These are phyloP conservation scores for Callorhinus ursinus DNA, from an alignment of 2,113 vertebrate species.

Conservation along the genomic window DNA sequence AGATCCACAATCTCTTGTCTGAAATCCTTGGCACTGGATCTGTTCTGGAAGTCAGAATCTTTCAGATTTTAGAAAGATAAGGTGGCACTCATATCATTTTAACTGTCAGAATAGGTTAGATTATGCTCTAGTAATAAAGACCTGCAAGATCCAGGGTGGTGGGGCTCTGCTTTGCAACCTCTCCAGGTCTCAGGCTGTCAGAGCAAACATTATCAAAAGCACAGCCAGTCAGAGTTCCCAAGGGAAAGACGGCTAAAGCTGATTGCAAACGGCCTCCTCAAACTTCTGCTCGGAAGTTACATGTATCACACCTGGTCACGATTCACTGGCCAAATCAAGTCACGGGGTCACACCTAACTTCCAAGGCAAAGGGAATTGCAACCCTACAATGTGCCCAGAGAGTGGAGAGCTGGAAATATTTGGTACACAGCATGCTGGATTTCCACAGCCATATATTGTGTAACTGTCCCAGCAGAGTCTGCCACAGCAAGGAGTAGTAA, in stretches of 20 bases:
- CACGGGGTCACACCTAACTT: neutral
- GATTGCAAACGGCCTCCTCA: neutral
- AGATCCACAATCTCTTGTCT: neutral
- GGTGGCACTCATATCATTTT: neutral
- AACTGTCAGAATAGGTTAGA: neutral
- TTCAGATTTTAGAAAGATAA: neutral
- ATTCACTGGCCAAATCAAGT: conserved; percentile 42
- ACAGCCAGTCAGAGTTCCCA: neutral
- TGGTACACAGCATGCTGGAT: neutral
- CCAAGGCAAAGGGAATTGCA: neutral
- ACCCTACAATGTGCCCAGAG: neutral
- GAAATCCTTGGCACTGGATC: neutral
- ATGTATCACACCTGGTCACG: neutral
- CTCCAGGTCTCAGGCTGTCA: neutral
- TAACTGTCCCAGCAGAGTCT: neutral
- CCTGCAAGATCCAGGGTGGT: neutral
- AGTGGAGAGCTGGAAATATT: neutral
- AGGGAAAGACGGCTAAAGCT: neutral
- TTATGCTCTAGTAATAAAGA: neutral
- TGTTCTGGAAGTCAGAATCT: neutral
- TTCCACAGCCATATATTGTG: neutral
- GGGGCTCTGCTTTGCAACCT: neutral
- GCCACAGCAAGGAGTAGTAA: neutral
- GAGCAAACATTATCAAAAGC: neutral
- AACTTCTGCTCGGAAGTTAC: neutral